phyloP scores from a whole-genome alignment of 2,113 vertebrate genomes.

The Saccopteryx bilineata region DNA sequence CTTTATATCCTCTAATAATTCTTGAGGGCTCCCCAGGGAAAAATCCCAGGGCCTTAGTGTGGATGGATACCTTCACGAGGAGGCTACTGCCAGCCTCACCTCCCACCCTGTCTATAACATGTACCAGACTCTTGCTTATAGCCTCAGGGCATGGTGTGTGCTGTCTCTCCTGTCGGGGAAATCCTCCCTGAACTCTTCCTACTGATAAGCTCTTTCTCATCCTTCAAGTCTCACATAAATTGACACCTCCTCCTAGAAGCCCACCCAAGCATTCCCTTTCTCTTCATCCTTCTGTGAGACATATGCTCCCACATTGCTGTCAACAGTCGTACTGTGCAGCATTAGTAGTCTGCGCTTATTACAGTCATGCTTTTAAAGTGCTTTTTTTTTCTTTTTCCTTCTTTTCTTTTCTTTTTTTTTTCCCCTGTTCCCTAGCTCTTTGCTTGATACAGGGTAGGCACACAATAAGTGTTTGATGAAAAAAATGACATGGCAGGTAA shows the following conservation, averaged over 20 bases:
- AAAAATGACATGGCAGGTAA: background rate
- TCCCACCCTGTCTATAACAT: background rate
- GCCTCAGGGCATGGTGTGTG: background rate
- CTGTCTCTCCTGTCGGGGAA: background rate
- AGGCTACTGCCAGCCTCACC: background rate
- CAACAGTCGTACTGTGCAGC: background rate
- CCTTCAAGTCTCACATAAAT: slow-evolving; percentile 1
- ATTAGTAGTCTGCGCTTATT: background rate
- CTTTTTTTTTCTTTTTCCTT: too few species aligned
- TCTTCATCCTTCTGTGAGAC: background rate
- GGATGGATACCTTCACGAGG: background rate
- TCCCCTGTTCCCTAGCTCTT: background rate
- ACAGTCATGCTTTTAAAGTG: background rate
- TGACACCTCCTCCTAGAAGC: background rate
- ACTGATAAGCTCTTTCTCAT: background rate
- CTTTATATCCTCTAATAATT: background rate
- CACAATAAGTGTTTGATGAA: background rate
- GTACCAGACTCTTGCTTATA: background rate
- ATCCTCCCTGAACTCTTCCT: background rate
- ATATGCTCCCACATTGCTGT: background rate
- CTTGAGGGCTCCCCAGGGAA: background rate
- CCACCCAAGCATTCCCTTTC: background rate
- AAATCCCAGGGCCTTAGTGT: background rate
- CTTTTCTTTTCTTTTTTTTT: background rate
- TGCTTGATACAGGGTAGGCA: background rate